A percentile compares a stretch with the other conserved stretches of the same genome.
phyloP scores from a whole-genome alignment of 2,113 vertebrate genomes.

The Entosphenus tridentatus region DNA sequence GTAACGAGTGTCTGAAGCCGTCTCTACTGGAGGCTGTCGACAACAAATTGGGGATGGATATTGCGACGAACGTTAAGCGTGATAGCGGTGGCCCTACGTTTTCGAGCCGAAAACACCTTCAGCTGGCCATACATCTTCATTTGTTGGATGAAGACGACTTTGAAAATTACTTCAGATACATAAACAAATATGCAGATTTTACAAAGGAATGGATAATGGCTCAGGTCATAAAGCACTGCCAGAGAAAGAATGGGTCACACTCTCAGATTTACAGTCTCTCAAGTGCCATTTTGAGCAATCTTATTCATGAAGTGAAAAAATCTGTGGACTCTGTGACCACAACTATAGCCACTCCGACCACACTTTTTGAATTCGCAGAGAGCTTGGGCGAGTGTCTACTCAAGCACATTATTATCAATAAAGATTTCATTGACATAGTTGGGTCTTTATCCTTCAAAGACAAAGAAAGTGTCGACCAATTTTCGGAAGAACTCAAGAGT shows the following conservation, averaged over 20 bases:
- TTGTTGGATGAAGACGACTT: slow-evolving; percentile 5
- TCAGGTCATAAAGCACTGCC: slow-evolving; percentile 4
- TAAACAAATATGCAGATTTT: neutral
- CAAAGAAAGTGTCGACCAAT: neutral
- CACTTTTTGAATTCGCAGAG: neutral
- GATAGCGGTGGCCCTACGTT: neutral
- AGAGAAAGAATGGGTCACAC: neutral
- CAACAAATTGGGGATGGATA: neutral
- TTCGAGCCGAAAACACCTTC: slow-evolving; percentile 5
- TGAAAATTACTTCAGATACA: neutral
- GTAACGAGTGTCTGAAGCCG: slow-evolving; percentile 1
- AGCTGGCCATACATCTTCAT: slow-evolving; percentile 4
- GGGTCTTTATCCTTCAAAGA: slow-evolving; percentile 1
- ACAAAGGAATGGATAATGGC: slow-evolving; percentile 5
- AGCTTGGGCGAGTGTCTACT: neutral
- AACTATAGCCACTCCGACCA: no score
- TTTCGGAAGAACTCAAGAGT: slow-evolving; percentile 6
- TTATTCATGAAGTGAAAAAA: no score
- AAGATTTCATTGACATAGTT: neutral
- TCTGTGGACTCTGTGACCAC: no score
- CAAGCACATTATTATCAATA: neutral
- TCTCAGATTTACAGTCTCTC: no score
- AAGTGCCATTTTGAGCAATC: no score
- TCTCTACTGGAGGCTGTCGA: neutral
- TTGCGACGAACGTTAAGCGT: neutral